A percentile compares a stretch with the other conserved stretches of the same genome.
phyloP scores from a whole-genome alignment of 1,140 invertebrate genomes.

The Palaemon carinicauda region DNA sequence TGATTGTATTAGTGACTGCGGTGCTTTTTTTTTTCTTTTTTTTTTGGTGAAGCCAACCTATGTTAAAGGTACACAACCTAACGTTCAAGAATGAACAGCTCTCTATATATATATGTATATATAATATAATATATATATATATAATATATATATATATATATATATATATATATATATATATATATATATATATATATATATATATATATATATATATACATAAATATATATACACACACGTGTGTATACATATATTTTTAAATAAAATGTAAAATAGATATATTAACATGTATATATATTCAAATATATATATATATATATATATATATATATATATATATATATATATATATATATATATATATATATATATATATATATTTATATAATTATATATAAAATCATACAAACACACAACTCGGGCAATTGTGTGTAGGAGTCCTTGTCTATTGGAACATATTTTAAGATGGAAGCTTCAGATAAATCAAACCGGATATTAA shows the following conservation, averaged over 20 bases:
- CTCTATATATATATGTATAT: neutral
- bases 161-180: neutral
- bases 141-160: neutral
- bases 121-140: too few relatives aligned
- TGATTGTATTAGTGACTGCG: too few relatives aligned
- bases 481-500: too few relatives aligned
- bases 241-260: neutral
- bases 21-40: too few relatives aligned
- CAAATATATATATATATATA: neutral
- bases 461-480: too few relatives aligned
- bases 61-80: too few relatives aligned
- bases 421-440: neutral
- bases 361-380: neutral
- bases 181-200: neutral
- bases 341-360: slow-evolving; percentile 9
- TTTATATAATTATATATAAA: neutral
- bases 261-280: too few relatives aligned
- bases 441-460: too few relatives aligned
- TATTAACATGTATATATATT: neutral
- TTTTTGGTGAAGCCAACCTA: too few relatives aligned
- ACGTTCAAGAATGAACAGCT: too few relatives aligned
- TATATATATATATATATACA: neutral
- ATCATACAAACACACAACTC: neutral
- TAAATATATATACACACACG: neutral
- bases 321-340: neutral